These are phyloP conservation scores for Pollimyrus isidori DNA, from an alignment of 2,113 vertebrate genomes.

Conservation along the genomic window DNA sequence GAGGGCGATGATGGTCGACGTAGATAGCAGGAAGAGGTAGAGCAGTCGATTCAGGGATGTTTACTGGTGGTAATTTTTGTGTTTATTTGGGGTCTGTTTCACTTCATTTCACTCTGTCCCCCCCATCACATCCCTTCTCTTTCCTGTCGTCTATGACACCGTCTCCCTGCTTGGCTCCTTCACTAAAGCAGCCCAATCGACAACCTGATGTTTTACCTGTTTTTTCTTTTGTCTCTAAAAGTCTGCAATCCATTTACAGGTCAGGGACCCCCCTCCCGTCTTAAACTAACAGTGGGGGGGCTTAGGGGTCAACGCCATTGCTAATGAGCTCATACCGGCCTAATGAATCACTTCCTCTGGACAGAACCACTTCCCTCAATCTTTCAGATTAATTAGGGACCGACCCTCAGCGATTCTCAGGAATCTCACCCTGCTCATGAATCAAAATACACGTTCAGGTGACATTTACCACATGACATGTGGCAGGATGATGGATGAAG, in stretches of 20 bases:
- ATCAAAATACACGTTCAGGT: constrained; percentile 4
- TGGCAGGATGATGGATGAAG: constrained; percentile 10
- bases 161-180: background rate
- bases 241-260: background rate
- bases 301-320: background rate
- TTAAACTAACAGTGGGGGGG: background rate
- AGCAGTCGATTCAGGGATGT: background rate
- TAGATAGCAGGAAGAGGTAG: background rate
- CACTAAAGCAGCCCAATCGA: background rate
- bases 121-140: background rate
- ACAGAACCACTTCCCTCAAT: constrained; percentile 12
- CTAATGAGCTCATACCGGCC: constrained; percentile 13
- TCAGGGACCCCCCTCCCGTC: background rate
- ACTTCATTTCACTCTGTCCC: background rate
- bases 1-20: background rate
- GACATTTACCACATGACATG: constrained; percentile 9
- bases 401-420: background rate
- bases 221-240: background rate
- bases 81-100: background rate
- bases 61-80: background rate
- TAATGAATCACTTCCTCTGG: constrained; percentile 7
- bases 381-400: constrained; percentile 2
- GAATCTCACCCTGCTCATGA: background rate
- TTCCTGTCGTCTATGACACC: background rate
- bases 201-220: background rate